Base-by-base conservation (phyloP, 1,140 invertebrate genomes). In the Littorina saxatilis region DNA sequence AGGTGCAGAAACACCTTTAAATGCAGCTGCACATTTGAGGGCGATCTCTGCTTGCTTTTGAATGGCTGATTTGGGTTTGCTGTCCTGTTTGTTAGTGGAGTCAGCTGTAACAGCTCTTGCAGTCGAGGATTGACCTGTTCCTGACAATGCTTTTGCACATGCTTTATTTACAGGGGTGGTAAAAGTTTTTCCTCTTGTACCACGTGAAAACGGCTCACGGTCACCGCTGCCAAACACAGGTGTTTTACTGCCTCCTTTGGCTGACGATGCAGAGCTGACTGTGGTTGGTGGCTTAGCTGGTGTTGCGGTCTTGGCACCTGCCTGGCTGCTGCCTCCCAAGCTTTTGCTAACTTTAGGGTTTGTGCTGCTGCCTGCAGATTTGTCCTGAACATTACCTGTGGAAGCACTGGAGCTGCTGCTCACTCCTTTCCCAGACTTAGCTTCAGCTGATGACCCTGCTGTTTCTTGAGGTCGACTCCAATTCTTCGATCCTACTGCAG, bases 161-260 rank as follows among this genome's bases (percentile, higher is more conserved):
- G 66, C 4, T 68, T 68, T 68, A 23, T 35, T 20, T 40, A 9
- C 32, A 1, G 66, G n/a, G 13, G 27, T n/a, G 1, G 70, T 4
- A 35, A 73, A 73, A 2, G 70, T 39, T 20, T 73, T 73, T 73
- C 4, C 40, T 0, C 39, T 39, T 15, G 70, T 27, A 17, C 70
- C 70, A 23, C 39, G 70, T 27, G 9, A 11, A 17, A 73, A 73
- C 11, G 70, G 70, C 50, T 73, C 70, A 9, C 70, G 39, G 35
- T 73, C 70, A 29, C 70, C 70, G 23, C 70, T 73, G 70, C 70
- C 70, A 73, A 73, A 73, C 23, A 73, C 39, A 15, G 39, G 70
- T 17, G 66, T 39, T 17, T 58, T 58, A 47, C 43, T 47, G 17
- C 43, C 43, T 9, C 43, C 43, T 47, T 39, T 73, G 39, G 7